A percentile compares a stretch with the other conserved stretches of the same genome.
Evolutionary conservation across 1,140 invertebrate genomes (phyloP).

Genomic region (Solenopsis fugax): DNA sequence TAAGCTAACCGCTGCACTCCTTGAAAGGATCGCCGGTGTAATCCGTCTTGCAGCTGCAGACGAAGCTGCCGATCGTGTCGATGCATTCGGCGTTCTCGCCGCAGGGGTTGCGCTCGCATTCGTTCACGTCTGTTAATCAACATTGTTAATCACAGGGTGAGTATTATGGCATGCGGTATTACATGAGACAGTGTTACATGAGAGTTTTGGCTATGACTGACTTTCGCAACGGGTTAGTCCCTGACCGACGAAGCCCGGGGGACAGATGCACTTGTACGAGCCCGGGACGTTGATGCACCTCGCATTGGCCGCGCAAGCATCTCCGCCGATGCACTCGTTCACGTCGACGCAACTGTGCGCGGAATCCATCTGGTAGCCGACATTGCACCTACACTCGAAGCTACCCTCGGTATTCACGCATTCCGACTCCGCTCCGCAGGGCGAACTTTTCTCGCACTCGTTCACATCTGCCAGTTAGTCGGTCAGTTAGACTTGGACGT

Average conservation of each 20-base stretch:
- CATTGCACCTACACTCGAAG: conserved; percentile 87
- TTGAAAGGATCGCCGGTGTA: conserved; percentile 94
- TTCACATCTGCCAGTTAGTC: conserved; percentile 87
- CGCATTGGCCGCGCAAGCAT: conserved; percentile 90
- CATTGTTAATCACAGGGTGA: conserved; percentile 75
- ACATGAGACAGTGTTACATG: neutral
- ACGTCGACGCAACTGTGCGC: conserved; percentile 86
- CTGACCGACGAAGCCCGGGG: conserved; percentile 91
- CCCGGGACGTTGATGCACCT: conserved; percentile 92
- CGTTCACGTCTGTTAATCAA: conserved; percentile 93
- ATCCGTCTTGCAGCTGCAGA: conserved; percentile 93
- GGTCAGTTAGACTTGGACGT: conserved; percentile 55
- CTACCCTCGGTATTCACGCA: conserved; percentile 87
- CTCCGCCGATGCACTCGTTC: conserved; percentile 87
- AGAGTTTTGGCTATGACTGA: conserved; percentile 88
- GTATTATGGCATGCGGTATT: conserved; percentile 60
- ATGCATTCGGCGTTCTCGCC: conserved; percentile 94
- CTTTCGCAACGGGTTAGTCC: conserved; percentile 91
- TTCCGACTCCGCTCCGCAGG: conserved; percentile 87
- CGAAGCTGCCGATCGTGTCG: conserved; percentile 94
- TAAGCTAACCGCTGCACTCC: conserved; percentile 90
- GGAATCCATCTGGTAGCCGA: conserved; percentile 85
- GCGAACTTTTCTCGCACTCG: conserved; percentile 87
- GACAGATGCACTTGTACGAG: conserved; percentile 92
- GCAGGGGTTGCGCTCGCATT: conserved; percentile 94